These are phyloP conservation scores for Nymphicus hollandicus DNA, from an alignment of 2,113 vertebrate genomes.

Conservation along the genomic window DNA sequence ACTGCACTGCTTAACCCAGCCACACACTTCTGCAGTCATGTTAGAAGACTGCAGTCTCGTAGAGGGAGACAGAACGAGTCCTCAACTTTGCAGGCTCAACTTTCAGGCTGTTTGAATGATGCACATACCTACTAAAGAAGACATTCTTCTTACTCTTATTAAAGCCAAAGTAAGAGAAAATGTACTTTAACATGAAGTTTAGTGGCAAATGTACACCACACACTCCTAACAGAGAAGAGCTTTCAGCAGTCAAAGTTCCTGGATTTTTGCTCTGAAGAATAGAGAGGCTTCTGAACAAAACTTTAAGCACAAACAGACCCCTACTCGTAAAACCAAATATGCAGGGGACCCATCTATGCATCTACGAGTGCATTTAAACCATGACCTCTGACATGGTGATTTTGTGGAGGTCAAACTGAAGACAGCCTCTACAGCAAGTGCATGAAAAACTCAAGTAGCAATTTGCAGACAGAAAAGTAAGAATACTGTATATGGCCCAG, in stretches of 20 bases:
- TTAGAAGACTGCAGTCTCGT: neutral
- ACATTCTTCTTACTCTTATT: neutral
- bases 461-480: neutral
- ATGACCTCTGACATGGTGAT: neutral
- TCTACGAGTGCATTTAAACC: neutral
- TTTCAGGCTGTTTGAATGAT: neutral
- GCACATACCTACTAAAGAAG: neutral
- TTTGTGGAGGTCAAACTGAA: slow-evolving; percentile 4
- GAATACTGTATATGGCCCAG: neutral
- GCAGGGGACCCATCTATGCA: neutral
- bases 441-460: neutral
- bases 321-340: neutral
- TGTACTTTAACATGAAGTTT: neutral
- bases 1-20: neutral
- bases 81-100: neutral
- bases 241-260: neutral
- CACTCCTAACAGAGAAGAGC: neutral
- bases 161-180: neutral
- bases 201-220: neutral
- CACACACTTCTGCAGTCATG: neutral
- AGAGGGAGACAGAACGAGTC: neutral
- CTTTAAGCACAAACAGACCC: neutral
- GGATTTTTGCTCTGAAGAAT: neutral
- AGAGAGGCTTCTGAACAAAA: neutral
- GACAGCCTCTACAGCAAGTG: neutral